Conservation (phyloP, 2,797 vertebrate genomes). For the Amniataba percoides region DNA sequence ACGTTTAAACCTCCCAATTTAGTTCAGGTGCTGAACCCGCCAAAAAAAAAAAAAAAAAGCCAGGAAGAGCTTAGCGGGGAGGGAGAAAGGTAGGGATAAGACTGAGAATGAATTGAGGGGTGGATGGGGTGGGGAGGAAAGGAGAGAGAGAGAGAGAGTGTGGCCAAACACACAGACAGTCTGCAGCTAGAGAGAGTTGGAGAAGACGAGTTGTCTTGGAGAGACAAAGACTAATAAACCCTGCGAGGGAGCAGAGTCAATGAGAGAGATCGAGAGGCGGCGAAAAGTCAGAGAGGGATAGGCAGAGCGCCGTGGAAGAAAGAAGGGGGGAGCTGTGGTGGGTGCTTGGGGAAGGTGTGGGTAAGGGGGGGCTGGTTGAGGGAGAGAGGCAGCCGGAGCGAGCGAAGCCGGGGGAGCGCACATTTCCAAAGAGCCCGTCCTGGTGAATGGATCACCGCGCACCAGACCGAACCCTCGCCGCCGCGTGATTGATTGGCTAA, state of each 20-base stretch:
- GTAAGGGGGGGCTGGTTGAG: not conserved
- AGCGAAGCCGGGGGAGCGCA: conserved; percentile 50
- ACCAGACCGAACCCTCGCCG: conserved; percentile 51
- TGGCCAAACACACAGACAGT: conserved; percentile 15
- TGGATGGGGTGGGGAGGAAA: not conserved
- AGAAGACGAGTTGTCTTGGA: conserved; percentile 55
- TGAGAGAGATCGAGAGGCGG: conserved; percentile 64
- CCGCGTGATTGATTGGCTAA: conserved; percentile 72
- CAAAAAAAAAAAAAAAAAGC: not conserved
- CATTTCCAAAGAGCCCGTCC: conserved; percentile 60
- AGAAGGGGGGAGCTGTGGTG: conserved; percentile 1
- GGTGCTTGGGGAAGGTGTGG: too few relatives aligned
- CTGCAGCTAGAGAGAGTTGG: conserved; percentile 53
- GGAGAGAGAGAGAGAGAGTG: conserved; percentile 25
- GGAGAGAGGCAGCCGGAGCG: conserved; percentile 24
- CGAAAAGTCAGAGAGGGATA: conserved; percentile 64
- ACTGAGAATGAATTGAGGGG: conserved; percentile 34
- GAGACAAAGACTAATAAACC: conserved; percentile 57
- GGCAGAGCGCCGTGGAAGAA: conserved; percentile 38
- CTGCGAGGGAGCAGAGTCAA: conserved; percentile 47
- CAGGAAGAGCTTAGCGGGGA: conserved; percentile 35
- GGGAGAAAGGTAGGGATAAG: conserved; percentile 37
- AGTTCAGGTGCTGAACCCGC: conserved; percentile 63
- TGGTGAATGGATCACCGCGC: conserved; percentile 58
- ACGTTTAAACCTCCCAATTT: conserved; percentile 68